A percentile compares a stretch with the other conserved stretches of the same genome.
Evolutionary conservation across 2,888 invertebrate genomes (phyloP).

Genomic region (Stenolophus ochropezus): DNA sequence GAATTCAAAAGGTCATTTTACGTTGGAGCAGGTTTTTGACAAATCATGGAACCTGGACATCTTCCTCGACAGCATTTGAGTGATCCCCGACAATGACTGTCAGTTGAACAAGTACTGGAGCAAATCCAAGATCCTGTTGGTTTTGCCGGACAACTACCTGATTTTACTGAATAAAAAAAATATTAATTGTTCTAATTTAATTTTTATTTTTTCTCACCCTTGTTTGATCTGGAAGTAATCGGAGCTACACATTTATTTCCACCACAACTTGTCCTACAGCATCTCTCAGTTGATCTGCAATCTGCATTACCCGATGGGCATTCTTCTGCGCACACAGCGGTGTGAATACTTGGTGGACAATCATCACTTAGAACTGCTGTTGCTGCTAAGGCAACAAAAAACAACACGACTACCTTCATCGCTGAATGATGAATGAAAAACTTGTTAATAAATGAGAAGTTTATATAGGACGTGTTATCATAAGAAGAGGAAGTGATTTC

Average conservation of each 20-base stretch:
- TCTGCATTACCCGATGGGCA: not conserved
- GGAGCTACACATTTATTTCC: not conserved
- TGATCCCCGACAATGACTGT: constrained; percentile 70
- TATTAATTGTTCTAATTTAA: not conserved
- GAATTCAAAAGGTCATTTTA: too few species aligned
- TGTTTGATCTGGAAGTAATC: not conserved
- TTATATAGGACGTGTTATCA: not conserved
- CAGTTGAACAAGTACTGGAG: constrained; percentile 70
- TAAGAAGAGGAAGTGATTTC: not conserved
- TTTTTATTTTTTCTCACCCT: not conserved
- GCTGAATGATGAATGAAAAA: not conserved
- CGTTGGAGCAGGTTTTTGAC: constrained; percentile 67
- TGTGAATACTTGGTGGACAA: not conserved
- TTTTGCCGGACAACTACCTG: constrained; percentile 69
- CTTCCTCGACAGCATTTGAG: constrained; percentile 72
- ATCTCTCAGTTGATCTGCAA: not conserved
- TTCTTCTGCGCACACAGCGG: not conserved
- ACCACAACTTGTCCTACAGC: not conserved
- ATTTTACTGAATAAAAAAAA: constrained; percentile 66
- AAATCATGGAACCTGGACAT: constrained; percentile 70
- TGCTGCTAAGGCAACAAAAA: not conserved
- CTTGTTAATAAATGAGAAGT: not conserved
- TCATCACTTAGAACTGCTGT: not conserved
- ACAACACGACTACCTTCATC: not conserved
- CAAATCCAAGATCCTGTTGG: constrained; percentile 72